These are phyloP conservation scores for Patiria miniata DNA, from an alignment of 35 echinoderm and acorn worm genomes.

Conservation along the genomic window DNA sequence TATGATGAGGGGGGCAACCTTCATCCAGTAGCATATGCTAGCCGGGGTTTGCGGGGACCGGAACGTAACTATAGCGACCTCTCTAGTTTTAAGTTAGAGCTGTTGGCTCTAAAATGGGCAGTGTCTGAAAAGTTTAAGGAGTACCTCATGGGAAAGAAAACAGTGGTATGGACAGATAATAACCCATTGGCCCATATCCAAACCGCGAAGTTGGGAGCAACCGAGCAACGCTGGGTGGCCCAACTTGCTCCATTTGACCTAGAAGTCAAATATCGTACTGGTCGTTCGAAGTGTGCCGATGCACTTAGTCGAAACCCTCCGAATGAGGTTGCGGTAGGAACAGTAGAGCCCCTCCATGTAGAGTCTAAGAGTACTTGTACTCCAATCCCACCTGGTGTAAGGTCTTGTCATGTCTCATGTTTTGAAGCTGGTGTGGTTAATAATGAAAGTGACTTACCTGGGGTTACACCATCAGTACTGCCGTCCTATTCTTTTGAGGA, in stretches of 20 bases:
- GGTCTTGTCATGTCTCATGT: not conserved
- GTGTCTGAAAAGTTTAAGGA: not conserved
- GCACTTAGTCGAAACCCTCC: not conserved
- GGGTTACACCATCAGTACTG: not conserved
- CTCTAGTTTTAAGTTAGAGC: not conserved
- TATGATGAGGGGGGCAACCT: not conserved
- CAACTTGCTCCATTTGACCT: not conserved
- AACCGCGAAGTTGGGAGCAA: no score
- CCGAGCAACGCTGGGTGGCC: no score
- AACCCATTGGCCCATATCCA: no score
- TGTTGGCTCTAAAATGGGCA: not conserved
- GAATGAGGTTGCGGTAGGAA: not conserved
- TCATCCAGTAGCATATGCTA: not conserved
- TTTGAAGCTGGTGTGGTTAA: not conserved
- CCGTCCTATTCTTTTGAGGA: not conserved
- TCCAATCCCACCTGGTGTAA: not conserved
- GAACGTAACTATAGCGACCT: not conserved
- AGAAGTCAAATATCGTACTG: not conserved
- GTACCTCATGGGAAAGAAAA: not conserved
- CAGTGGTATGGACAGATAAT: no score
- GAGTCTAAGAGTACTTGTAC: not conserved
- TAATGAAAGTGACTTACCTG: not conserved
- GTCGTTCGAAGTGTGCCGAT: not conserved
- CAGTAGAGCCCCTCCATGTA: not conserved
- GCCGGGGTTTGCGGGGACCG: not conserved